Evolutionary conservation across 2,888 invertebrate species (phyloP).

Genomic region (Netelia inedita): DNA sequence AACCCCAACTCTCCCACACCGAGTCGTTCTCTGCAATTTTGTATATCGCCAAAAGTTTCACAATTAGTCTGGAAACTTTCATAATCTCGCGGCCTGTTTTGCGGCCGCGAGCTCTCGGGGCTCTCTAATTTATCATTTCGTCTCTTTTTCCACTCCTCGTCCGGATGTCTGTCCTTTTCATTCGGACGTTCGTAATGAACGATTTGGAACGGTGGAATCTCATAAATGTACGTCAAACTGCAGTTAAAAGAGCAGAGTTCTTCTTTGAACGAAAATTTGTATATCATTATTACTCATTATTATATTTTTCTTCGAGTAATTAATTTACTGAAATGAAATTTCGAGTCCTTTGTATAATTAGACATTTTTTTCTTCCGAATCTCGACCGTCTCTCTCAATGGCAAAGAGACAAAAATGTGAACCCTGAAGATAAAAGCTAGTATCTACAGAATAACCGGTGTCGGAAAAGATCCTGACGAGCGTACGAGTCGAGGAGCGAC

Average conservation of each 20-base stretch:
- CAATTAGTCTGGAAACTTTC: constrained; percentile 84
- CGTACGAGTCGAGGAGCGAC: constrained; percentile 26
- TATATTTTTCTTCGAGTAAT: background rate
- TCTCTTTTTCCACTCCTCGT: constrained; percentile 58
- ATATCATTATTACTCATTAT: background rate
- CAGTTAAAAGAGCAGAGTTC: background rate
- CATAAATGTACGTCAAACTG: background rate
- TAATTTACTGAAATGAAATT: background rate
- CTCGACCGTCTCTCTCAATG: background rate
- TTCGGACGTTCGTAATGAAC: constrained; percentile 24
- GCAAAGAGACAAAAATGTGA: background rate
- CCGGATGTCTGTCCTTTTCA: constrained; percentile 17
- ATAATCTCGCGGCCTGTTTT: constrained; percentile 83
- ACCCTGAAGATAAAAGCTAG: constrained; percentile 6
- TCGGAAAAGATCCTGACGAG: constrained; percentile 20
- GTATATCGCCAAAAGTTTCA: constrained; percentile 80
- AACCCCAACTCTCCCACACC: background rate
- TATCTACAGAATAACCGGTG: constrained; percentile 42
- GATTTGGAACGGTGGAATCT: constrained; percentile 16
- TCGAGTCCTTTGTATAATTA: background rate
- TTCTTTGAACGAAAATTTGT: background rate
- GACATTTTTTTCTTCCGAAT: constrained; percentile 5
- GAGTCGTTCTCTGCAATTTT: constrained; percentile 74
- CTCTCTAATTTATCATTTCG: constrained; percentile 82
- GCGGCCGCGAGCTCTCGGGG: constrained; percentile 69